Percentiles rank a stretch among this genome's conserved stretches.
Conservation (phyloP, 2,797 vertebrate species). For the Melanotaenia boesemani region DNA sequence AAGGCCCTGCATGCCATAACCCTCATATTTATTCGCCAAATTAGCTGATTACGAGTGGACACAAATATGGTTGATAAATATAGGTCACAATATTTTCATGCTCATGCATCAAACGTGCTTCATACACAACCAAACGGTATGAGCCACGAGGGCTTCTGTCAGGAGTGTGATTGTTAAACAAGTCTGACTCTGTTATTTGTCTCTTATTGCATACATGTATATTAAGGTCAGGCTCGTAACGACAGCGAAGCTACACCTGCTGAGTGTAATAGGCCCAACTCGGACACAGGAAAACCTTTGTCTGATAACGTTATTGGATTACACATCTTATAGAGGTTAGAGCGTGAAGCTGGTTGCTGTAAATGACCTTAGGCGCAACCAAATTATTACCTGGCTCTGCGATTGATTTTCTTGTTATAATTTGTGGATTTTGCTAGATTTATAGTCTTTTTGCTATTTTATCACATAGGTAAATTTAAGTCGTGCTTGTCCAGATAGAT, state of each 20-base stretch:
- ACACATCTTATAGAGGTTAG: slow-evolving; percentile 51
- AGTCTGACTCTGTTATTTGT: background rate
- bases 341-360: slow-evolving; percentile 27
- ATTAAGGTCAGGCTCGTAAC: slow-evolving; percentile 10
- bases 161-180: slow-evolving; percentile 23
- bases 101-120: slow-evolving; percentile 12
- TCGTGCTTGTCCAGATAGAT: background rate
- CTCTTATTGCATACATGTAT: slow-evolving; percentile 22
- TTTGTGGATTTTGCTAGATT: background rate
- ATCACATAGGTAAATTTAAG: slow-evolving; percentile 23
- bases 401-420: slow-evolving; percentile 3
- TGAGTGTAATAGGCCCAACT: slow-evolving; percentile 52
- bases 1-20: slow-evolving; percentile 5
- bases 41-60: background rate
- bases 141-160: slow-evolving; percentile 18
- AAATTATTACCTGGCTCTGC: slow-evolving; percentile 2
- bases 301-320: slow-evolving; percentile 68
- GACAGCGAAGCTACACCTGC: slow-evolving; percentile 63
- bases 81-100: slow-evolving; percentile 54
- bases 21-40: background rate
- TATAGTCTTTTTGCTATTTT: slow-evolving; percentile 27
- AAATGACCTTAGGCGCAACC: slow-evolving; percentile 35
- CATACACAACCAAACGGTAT: background rate
- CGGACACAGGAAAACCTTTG: slow-evolving; percentile 65
- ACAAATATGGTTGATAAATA: slow-evolving; percentile 40